Evolutionary conservation across 1,140 invertebrate species (phyloP).

Genomic region (Eriocheir sinensis): DNA sequence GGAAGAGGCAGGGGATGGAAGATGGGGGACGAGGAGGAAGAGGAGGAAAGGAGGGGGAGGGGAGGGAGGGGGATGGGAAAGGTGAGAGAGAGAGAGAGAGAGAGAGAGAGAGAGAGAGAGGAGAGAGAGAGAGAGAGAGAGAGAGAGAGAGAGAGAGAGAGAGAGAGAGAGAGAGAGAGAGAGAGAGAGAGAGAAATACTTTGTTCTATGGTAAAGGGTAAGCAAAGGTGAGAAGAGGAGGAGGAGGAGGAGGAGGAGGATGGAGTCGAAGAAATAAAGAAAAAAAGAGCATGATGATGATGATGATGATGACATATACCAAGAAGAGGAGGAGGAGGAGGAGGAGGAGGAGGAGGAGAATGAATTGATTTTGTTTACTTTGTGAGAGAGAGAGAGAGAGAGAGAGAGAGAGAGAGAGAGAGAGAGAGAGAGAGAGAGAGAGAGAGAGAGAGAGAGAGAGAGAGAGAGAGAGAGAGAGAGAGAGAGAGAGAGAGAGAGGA

Average conservation of each 20-base stretch:
- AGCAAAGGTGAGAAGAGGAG: not conserved
- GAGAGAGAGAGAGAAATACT: not conserved
- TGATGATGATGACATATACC: too few relatives aligned
- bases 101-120: not conserved
- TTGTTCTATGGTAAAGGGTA: too few relatives aligned
- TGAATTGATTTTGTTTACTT: too few relatives aligned
- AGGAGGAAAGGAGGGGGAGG: not conserved
- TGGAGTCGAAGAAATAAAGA: not conserved
- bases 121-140: not conserved
- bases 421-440: conserved; percentile 48
- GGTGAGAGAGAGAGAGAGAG: not conserved
- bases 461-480: not conserved
- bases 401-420: conserved; percentile 37
- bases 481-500: not conserved
- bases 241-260: not conserved
- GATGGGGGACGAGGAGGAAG: not conserved
- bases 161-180: not conserved
- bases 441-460: conserved; percentile 30
- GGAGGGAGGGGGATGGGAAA: not conserved
- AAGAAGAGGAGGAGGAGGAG: too few relatives aligned
- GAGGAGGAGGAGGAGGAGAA: too few relatives aligned
- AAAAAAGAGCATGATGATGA: not conserved
- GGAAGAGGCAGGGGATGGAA: not conserved
- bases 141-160: not conserved
- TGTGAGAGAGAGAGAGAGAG: too few relatives aligned